phyloP scores from a whole-genome alignment of 2,113 vertebrate genomes.

The Rattus norvegicus region GRCr8 NC_086021.1:95470501-95471000 shows the following conservation, averaged over 20 bases:
- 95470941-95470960: too few species aligned
- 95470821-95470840: slow-evolving; percentile 58
- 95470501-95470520: slow-evolving; percentile 40
- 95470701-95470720: slow-evolving; percentile 69
- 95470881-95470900: slow-evolving; percentile 65
- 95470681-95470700: slow-evolving; percentile 67
- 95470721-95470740: slow-evolving; percentile 71
- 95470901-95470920: slow-evolving; percentile 69
- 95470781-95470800: slow-evolving; percentile 45
- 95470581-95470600: background rate
- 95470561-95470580: slow-evolving; percentile 38
- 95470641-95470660: slow-evolving; percentile 45
- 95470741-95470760: slow-evolving; percentile 67
- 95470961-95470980: too few species aligned
- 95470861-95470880: slow-evolving; percentile 65
- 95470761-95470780: slow-evolving; percentile 54
- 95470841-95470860: slow-evolving; percentile 25
- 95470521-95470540: slow-evolving; percentile 24
- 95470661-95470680: background rate
- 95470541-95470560: slow-evolving; percentile 51
- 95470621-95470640: slow-evolving; percentile 28
- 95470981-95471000: too few species aligned
- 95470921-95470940: background rate
- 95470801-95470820: slow-evolving; percentile 74
- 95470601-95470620: background rate